Base-by-base conservation (phyloP, 2,113 vertebrate species). In the Chloroceryle aenea region DNA sequence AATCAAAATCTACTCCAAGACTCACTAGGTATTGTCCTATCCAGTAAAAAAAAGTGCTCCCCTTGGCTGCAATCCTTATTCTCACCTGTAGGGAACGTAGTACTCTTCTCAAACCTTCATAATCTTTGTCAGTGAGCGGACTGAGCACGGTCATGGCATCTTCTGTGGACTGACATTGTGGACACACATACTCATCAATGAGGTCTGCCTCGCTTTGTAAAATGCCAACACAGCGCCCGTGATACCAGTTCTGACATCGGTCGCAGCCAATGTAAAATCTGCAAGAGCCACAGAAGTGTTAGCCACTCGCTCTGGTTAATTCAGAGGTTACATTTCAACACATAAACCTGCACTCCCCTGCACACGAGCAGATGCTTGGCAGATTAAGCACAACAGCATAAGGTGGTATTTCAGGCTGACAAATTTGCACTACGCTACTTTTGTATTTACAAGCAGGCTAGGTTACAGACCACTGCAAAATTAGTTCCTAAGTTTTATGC, bases 241-340 rank as follows among this genome's bases (percentile, higher is more conserved):
- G 99, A 97, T 99, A 99, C 99, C 99, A 99, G 97, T 99, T 99
- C 98, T 99, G 99, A 96, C 99, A 99, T 55, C 99, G 99, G 96
- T 99, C 99, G 26, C 99, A 99, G 97, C 99, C 99, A 58, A 99
- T 99, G 96, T 99, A 99, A 96, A 99, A 99, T 97, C 99, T 99
- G 97, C 36, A 97, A 97, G 89, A 89, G 84, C 94, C 96, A 95
- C 91, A 90, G 56, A 97, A 79, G 14, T 12, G 84, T 98, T 69
- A 98, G 94, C 13, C 40, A 5, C 84, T 43, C 10, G 19, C 29
- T 23, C 66, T 8, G 3, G 1, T 32, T 5, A 25, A 29, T 38
- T 7, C 1, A 36, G 59, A 59, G 50, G 34, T 32, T 14, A 55
- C 71, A 89, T n/a, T 50, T 19, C 55, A 61, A 52, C n/a, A 80